Evolutionary conservation across 2,888 invertebrate species (phyloP).

Genomic region (Emmelina monodactyla): DNA sequence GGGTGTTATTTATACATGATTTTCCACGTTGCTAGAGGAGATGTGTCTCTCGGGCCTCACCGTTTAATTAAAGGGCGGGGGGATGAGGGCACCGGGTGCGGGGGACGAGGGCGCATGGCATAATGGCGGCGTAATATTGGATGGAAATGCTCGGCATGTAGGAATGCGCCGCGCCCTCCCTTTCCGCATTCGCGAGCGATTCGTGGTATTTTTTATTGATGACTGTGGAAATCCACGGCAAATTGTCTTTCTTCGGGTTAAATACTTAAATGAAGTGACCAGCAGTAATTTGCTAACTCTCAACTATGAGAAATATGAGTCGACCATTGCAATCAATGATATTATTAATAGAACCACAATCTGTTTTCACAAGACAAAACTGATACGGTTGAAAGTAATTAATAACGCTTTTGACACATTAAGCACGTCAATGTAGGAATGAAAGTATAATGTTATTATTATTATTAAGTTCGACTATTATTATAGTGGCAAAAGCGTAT

Average conservation of each 20-base stretch:
- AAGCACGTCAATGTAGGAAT: not conserved
- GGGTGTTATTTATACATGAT: conserved; percentile 54
- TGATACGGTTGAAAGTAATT: not conserved
- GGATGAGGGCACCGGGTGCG: conserved; percentile 36
- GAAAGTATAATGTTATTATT: too few relatives aligned
- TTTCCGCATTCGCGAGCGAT: conserved; percentile 58
- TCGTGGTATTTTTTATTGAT: conserved; percentile 66
- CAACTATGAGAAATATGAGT: too few relatives aligned
- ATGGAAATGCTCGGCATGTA: conserved; percentile 67
- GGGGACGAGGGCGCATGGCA: conserved; percentile 47
- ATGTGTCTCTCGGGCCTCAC: conserved; percentile 61
- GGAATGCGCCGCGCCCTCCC: conserved; percentile 62
- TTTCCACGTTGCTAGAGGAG: conserved; percentile 54
- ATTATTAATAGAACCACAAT: not conserved
- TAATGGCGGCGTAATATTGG: conserved; percentile 67
- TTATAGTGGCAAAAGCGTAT: not conserved
- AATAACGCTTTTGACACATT: not conserved
- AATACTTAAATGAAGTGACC: too few relatives aligned
- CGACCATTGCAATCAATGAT: too few relatives aligned
- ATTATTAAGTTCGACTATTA: conserved; percentile 1
- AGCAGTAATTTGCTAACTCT: too few relatives aligned
- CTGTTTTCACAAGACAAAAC: not conserved
- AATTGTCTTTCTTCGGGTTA: too few relatives aligned
- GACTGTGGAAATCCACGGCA: conserved; percentile 48
- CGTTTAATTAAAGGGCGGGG: conserved; percentile 65